Conservation (phyloP, 2,888 invertebrate genomes). For the Didymodactylos carnosus region DNA sequence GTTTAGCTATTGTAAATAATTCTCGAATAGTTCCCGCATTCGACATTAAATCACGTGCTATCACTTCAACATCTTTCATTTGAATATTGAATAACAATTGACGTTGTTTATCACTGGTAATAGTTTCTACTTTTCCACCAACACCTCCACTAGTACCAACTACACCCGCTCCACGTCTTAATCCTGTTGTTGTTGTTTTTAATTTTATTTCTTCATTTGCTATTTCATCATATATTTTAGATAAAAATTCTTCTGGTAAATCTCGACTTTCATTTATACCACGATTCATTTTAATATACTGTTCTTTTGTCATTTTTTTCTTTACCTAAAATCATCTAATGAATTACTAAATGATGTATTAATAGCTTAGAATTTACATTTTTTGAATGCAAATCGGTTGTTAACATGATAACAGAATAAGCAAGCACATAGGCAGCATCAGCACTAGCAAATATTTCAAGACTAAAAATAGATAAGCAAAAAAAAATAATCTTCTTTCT, state of each 20-base stretch:
- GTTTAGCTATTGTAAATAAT: conserved; percentile 87
- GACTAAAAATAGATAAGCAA: not conserved
- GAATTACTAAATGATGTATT: not conserved
- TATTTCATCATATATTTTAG: conserved; percentile 93
- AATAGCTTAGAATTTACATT: not conserved
- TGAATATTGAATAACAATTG: conserved; percentile 87
- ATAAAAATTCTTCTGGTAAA: conserved; percentile 83
- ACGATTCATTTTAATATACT: conserved; percentile 89
- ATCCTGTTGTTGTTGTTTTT: conserved; percentile 28
- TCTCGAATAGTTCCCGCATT: conserved; percentile 88
- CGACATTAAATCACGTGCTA: conserved; percentile 76
- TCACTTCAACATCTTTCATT: conserved; percentile 88
- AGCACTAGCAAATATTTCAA: conserved; percentile 35
- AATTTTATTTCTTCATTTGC: conserved; percentile 43
- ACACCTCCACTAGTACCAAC: not conserved
- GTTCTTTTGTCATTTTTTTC: conserved; percentile 97
- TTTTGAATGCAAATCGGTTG: conserved; percentile 86
- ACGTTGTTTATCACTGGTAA: conserved; percentile 74
- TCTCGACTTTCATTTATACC: conserved; percentile 96
- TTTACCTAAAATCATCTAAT: conserved; percentile 48
- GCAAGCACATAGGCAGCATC: conserved; percentile 71
- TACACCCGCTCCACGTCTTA: not conserved
- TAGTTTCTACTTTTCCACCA: conserved; percentile 18
- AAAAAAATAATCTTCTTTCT: not conserved
- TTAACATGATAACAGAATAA: conserved; percentile 97